Conservation (phyloP, 2,888 invertebrate genomes). For the Aleiodes testaceus region DNA sequence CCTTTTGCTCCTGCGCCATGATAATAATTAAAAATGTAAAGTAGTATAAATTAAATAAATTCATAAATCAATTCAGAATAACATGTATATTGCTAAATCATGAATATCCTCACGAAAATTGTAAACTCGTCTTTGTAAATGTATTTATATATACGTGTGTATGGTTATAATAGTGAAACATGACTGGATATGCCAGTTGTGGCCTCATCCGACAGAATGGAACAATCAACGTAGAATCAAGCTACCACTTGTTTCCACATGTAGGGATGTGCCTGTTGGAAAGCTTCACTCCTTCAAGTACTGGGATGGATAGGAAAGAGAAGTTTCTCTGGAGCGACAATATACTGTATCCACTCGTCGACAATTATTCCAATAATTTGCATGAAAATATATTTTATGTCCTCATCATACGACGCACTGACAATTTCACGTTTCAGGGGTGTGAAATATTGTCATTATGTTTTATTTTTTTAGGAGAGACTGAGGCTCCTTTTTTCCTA, state of each 20-base stretch:
- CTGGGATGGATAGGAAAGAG: not conserved
- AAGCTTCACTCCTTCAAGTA: slow-evolving; percentile 59
- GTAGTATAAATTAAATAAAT: no score
- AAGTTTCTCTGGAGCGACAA: not conserved
- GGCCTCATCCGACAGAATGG: slow-evolving; percentile 68
- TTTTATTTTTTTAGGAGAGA: not conserved
- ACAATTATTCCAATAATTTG: slow-evolving; percentile 6
- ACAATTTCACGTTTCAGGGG: not conserved
- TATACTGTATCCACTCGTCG: not conserved
- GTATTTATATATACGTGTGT: not conserved
- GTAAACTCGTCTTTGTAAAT: not conserved
- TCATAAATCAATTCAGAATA: no score
- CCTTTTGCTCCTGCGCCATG: no score
- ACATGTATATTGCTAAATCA: slow-evolving; percentile 4
- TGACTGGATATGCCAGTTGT: slow-evolving; percentile 21
- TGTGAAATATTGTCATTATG: not conserved
- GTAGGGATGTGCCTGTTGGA: slow-evolving; percentile 50
- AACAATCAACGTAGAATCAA: slow-evolving; percentile 73
- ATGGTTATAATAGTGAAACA: not conserved
- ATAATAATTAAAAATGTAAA: no score
- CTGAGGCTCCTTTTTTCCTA: not conserved
- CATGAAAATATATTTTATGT: not conserved
- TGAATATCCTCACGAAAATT: not conserved
- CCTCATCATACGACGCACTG: not conserved
- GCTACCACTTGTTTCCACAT: slow-evolving; percentile 71